Base-by-base conservation (phyloP, 2,113 vertebrate species). In the Thinocorus orbignyianus region DNA sequence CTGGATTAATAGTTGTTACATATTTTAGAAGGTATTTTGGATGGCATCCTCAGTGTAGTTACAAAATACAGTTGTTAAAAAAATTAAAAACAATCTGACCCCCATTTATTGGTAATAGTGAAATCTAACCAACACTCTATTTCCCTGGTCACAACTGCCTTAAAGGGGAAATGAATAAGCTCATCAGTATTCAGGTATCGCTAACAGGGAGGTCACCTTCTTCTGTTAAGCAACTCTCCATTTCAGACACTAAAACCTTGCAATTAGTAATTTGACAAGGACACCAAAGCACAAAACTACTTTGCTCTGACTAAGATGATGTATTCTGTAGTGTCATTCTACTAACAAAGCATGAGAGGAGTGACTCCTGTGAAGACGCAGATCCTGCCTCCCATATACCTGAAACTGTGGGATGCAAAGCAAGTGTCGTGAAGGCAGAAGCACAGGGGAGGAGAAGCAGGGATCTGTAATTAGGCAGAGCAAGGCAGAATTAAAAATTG, bases 261-360 rank as follows among this genome's bases (percentile, higher is more conserved):
- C 88, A 86, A 92, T 96, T 81, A 94, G 91, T 62, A 69, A 83
- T 62, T 69, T 92, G 92, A 93, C 95, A 94, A 95, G 95, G 92
- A 92, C 79, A 93, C 70, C 46, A 57, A 85, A 79, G 81, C 39
- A 95, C 48, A 57, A 4, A 4, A 44, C 72, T 92, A 14, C 49
- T 85, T 79, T 82, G 58, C 68, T 87, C 49, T 85, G 66, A 81
- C 84, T 90, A 73, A 93, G 87, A 62, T 80, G 49, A 81, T 80
- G 61, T 69, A 92, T 77, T 92, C 70, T 80, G 42, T 44, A 64
- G 49, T 44, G 62, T 79, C 57, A 82, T 85, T 89, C 73, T 69
- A 81, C 61, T 71, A 81, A 51, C 26, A 81, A 85, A 91, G 62
- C 46, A 33, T 3, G 7, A 69, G 78, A 86, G 33, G 25, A 90